phyloP scores from a whole-genome alignment of 2,888 invertebrate genomes.

The Choreutis nemorana region DNA sequence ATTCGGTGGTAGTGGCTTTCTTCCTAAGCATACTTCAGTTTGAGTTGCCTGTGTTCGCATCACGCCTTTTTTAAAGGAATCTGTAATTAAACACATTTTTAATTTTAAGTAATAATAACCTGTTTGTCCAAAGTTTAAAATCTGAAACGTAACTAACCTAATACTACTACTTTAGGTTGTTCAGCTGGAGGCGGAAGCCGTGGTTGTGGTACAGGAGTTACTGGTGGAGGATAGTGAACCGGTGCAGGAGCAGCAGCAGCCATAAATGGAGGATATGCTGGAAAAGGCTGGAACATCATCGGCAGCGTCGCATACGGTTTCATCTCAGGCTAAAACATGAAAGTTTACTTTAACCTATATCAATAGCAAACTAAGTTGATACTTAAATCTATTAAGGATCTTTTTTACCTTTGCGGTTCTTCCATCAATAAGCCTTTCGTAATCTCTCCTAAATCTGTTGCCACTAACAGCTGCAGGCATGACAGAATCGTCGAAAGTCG shows the following conservation, averaged over 20 bases:
- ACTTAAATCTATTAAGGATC: conserved; percentile 1
- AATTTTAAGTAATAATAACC: too few relatives aligned
- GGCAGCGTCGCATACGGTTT: conserved; percentile 51
- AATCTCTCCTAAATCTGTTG: conserved; percentile 46
- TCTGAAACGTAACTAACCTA: conserved; percentile 43
- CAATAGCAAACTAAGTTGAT: too few relatives aligned
- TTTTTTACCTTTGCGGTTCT: conserved; percentile 59
- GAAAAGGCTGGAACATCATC: conserved; percentile 52
- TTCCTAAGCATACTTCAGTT: conserved; percentile 78
- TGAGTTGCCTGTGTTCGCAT: conserved; percentile 96
- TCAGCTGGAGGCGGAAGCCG: conserved; percentile 44
- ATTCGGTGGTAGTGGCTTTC: conserved; percentile 75
- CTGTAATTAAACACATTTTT: conserved; percentile 46
- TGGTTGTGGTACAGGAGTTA: conserved; percentile 35
- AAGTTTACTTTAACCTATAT: too few relatives aligned
- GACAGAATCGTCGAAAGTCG: conserved; percentile 80
- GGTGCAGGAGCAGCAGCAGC: conserved; percentile 36
- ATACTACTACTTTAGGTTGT: conserved; percentile 59
- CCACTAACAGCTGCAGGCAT: conserved; percentile 55
- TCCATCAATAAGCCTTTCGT: conserved; percentile 79
- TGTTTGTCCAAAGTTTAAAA: too few relatives aligned
- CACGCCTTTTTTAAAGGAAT: conserved; percentile 81
- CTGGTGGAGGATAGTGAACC: conserved; percentile 51
- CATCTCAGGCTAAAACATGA: conserved; percentile 52
- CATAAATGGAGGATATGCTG: conserved; percentile 45